These are phyloP conservation scores for Poliocrania exsul DNA, from an alignment of 2,797 vertebrate species.

Conservation along the genomic window DNA sequence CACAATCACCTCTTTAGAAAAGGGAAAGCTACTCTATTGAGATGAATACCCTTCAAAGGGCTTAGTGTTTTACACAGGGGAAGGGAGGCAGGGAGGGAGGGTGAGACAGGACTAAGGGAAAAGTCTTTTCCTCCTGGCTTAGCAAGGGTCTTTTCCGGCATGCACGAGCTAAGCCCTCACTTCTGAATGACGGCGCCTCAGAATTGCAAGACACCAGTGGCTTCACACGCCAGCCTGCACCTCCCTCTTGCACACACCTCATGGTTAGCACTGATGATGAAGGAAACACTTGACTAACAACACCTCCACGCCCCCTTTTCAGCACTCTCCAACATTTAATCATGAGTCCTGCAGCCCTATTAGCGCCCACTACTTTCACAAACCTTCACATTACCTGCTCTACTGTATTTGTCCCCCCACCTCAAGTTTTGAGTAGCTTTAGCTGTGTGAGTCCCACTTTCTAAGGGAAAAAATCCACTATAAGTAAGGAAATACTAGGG, in stretches of 20 bases:
- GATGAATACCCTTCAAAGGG: slow-evolving; percentile 57
- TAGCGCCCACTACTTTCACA: neutral
- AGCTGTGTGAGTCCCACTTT: neutral
- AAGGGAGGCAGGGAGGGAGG: neutral
- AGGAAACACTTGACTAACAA: neutral
- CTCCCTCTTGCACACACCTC: neutral
- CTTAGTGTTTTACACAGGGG: slow-evolving; percentile 12
- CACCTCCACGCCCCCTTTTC: neutral
- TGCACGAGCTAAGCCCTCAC: neutral
- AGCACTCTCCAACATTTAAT: neutral
- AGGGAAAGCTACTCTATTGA: slow-evolving; percentile 21
- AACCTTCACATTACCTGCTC: neutral
- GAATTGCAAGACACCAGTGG: neutral
- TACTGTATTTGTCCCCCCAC: neutral
- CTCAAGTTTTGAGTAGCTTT: neutral
- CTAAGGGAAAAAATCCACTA: neutral
- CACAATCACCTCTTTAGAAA: slow-evolving; percentile 59
- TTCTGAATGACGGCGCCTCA: neutral
- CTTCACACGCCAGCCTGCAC: neutral
- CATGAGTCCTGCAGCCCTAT: neutral
- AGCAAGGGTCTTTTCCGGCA: neutral
- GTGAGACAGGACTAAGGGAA: neutral
- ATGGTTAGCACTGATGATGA: rapidly evolving
- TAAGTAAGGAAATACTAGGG: neutral
- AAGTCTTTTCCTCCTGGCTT: neutral